Conservation (phyloP, 2,113 vertebrate genomes). For the Aspiorhynchus laticeps region DNA sequence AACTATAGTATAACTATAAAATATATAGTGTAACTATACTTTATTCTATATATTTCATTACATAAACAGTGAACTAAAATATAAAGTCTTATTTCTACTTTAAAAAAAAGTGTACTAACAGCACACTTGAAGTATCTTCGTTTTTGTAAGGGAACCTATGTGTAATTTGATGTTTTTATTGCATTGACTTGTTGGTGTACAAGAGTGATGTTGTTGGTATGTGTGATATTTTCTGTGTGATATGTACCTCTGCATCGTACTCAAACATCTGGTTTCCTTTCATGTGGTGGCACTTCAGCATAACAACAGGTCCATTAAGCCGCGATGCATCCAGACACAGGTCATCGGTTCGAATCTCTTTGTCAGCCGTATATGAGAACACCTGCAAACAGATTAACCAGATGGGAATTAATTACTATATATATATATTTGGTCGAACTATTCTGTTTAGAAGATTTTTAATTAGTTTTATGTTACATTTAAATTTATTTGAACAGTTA, state of each 20-base stretch:
- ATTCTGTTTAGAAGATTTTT: not conserved
- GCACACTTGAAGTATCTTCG: not conserved
- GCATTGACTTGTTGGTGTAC: not conserved
- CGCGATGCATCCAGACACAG: conserved; percentile 95
- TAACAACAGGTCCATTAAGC: conserved; percentile 91
- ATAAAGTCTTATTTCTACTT: not conserved
- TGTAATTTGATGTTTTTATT: not conserved
- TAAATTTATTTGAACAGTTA: not conserved
- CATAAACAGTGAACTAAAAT: not conserved
- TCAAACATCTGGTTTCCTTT: conserved; percentile 98
- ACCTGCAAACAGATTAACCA: conserved; percentile 78
- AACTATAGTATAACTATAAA: too few relatives aligned
- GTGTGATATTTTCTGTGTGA: not conserved
- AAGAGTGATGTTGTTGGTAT: not conserved
- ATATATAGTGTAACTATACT: too few relatives aligned
- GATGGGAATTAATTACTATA: not conserved
- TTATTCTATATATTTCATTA: too few relatives aligned
- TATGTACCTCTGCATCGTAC: conserved; percentile 92
- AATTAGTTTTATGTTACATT: not conserved
- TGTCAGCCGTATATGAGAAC: conserved; percentile 97
- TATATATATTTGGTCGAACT: not conserved
- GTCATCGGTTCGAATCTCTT: conserved; percentile 97
- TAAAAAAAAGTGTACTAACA: not conserved
- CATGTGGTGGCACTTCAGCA: conserved; percentile 99
- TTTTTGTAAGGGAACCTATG: not conserved